Evolutionary conservation across 2,113 vertebrate species (phyloP).

Genomic region (Melanocharis versteri): DNA sequence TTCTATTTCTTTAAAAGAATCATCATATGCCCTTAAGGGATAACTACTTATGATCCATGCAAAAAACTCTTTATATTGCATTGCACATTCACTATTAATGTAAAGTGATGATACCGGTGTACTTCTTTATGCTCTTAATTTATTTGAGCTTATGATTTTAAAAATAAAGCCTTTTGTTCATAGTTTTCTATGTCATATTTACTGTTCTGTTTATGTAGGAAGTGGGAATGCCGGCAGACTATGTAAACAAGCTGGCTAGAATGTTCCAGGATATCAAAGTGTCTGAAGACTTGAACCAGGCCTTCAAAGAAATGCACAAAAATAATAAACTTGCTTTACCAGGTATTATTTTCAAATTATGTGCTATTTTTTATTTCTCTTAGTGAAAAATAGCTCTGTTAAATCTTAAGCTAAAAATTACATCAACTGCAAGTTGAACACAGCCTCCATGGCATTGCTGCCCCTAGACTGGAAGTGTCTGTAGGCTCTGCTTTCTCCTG

Average conservation of each 20-base stretch:
- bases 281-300: conserved; percentile 97
- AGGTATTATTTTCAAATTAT: conserved; percentile 74
- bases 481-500: neutral
- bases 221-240: conserved; percentile 98
- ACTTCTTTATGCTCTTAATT: neutral
- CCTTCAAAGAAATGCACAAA: conserved; percentile 99
- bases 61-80: neutral
- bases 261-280: conserved; percentile 99
- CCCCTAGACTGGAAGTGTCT: neutral
- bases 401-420: neutral
- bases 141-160: neutral
- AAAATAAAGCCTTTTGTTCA: neutral
- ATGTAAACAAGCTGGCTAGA: conserved; percentile 96
- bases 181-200: neutral
- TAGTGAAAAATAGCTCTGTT: neutral
- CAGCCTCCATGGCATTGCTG: neutral
- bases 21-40: neutral
- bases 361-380: neutral
- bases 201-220: conserved; percentile 78
- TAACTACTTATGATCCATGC: neutral
- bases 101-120: neutral
- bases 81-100: neutral
- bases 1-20: neutral
- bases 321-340: conserved; percentile 96
- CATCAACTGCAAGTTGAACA: neutral